These are phyloP conservation scores for Trilocha varians DNA, from an alignment of 2,888 invertebrate species.

Conservation along the genomic window DNA sequence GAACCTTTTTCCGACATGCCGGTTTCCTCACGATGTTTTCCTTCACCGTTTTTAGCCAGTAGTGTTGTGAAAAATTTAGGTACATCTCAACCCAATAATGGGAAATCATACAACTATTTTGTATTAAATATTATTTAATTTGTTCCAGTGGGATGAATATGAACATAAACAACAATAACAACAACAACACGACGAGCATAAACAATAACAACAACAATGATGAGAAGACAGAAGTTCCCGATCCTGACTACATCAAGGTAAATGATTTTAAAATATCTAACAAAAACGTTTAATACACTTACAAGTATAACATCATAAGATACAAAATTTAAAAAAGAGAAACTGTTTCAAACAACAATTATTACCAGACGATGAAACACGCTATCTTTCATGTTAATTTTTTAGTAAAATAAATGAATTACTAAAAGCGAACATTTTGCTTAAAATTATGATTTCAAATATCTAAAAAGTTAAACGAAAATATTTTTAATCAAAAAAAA, in stretches of 20 bases:
- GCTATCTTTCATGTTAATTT: not conserved
- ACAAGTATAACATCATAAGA: no score
- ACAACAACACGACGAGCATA: conserved; percentile 53
- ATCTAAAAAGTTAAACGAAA: no score
- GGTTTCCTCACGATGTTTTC: no score
- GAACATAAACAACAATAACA: conserved; percentile 79
- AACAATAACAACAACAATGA: conserved; percentile 72
- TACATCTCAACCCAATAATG: no score
- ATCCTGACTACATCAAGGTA: conserved; percentile 96
- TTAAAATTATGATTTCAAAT: no score
- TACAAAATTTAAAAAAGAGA: not conserved
- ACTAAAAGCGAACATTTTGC: not conserved
- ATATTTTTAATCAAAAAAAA: no score
- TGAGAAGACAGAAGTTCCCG: conserved; percentile 85
- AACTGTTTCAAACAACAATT: not conserved
- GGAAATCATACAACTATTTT: no score
- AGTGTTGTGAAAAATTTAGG: no score
- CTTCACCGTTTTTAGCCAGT: no score
- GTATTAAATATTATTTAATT: conserved; percentile 14
- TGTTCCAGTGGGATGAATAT: conserved; percentile 80
- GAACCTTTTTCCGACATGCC: no score
- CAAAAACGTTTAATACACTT: no score
- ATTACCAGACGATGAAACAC: not conserved
- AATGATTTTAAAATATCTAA: no score
- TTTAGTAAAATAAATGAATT: not conserved